Evolutionary conservation across 1,140 invertebrate species (phyloP).

Genomic region (Agrypnia vestita): DNA sequence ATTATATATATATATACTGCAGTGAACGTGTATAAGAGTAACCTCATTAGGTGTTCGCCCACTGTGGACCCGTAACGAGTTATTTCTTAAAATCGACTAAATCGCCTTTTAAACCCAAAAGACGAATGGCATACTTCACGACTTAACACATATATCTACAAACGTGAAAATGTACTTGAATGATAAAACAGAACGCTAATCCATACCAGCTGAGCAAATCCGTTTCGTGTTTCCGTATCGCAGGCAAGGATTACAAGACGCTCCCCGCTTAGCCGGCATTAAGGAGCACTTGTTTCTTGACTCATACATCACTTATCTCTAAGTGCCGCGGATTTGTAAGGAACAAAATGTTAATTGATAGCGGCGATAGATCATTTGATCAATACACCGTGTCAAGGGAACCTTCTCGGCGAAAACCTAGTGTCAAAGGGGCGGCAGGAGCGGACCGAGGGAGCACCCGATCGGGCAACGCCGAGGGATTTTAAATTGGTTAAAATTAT

Average conservation of each 20-base stretch:
- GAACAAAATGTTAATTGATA: conserved; percentile 18
- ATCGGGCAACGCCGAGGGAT: too few relatives aligned
- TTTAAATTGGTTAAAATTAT: too few relatives aligned
- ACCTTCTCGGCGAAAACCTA: neutral
- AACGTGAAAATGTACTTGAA: conserved; percentile 2
- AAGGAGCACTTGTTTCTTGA: conserved; percentile 13
- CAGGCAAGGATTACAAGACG: conserved; percentile 12
- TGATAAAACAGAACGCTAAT: conserved; percentile 9
- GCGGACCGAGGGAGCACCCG: too few relatives aligned
- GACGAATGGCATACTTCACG: neutral
- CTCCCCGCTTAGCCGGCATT: conserved; percentile 5
- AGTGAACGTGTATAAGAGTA: too few relatives aligned
- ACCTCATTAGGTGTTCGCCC: too few relatives aligned
- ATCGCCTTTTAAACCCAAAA: neutral
- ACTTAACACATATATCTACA: neutral
- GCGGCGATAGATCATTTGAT: conserved; percentile 21
- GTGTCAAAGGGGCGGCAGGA: too few relatives aligned
- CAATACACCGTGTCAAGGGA: neutral
- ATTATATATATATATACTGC: too few relatives aligned
- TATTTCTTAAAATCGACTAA: too few relatives aligned
- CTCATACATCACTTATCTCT: conserved; percentile 17
- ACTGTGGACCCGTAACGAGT: too few relatives aligned
- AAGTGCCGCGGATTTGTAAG: conserved; percentile 13
- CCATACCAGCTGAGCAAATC: conserved; percentile 7
- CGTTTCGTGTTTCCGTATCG: conserved; percentile 17